Conservation (phyloP, 2,113 vertebrate species). For the Burhinus bistriatus region DNA sequence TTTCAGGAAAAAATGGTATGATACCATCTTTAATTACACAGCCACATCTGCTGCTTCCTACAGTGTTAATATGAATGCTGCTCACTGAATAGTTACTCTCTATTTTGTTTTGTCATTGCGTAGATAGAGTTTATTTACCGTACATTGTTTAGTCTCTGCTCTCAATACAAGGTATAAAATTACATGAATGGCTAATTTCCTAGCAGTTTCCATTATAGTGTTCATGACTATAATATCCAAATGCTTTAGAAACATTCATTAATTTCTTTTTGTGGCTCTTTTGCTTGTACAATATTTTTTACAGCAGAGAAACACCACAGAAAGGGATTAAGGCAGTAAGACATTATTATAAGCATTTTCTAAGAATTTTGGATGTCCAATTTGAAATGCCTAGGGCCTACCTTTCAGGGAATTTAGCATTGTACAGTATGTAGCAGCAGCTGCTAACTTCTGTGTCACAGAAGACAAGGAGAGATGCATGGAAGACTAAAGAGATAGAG, state of each 20-base stretch:
- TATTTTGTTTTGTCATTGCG: neutral
- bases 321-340: neutral
- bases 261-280: neutral
- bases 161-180: neutral
- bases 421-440: neutral
- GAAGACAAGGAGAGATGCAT: neutral
- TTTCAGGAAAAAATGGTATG: neutral
- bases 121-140: neutral
- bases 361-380: neutral
- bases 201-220: neutral
- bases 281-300: neutral
- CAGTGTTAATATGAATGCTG: neutral
- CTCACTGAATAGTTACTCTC: neutral
- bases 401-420: neutral
- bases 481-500: neutral
- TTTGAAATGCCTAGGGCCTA: neutral
- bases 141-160: neutral
- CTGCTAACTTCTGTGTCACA: neutral
- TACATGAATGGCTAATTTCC: neutral
- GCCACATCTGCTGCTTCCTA: neutral
- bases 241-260: neutral
- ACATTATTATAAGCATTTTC: neutral
- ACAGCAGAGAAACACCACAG: neutral
- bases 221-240: neutral
- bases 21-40: conserved; percentile 58